These are phyloP conservation scores for Poecilobothrus nobilitatus DNA, from an alignment of 2,888 invertebrate genomes.

Conservation along the genomic window DNA sequence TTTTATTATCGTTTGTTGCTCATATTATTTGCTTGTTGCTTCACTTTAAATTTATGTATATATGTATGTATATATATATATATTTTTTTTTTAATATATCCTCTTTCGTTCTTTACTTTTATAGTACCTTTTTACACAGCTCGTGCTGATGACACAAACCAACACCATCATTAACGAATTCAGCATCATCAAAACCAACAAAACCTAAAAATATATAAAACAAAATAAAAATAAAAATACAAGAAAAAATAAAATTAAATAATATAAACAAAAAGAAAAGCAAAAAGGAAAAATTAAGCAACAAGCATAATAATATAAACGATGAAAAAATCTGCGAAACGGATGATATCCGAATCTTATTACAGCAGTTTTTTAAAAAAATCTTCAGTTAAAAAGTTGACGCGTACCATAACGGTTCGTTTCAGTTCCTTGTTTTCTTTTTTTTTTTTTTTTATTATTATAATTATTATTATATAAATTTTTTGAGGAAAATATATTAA, in stretches of 20 bases:
- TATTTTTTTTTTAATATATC: too few relatives aligned
- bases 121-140: too few relatives aligned
- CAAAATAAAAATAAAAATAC: background rate
- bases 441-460: background rate
- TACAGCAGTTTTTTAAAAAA: conserved; percentile 18
- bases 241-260: conserved; percentile 16
- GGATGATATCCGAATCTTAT: conserved; percentile 27
- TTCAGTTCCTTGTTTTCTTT: background rate
- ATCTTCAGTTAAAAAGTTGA: conserved; percentile 42
- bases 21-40: background rate
- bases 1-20: too few relatives aligned
- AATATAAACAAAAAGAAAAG: too few relatives aligned
- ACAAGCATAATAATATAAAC: conserved; percentile 9
- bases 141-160: background rate
- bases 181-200: background rate
- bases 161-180: background rate
- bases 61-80: too few relatives aligned
- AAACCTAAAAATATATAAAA: conserved; percentile 8
- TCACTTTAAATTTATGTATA: background rate
- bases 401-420: conserved; percentile 43
- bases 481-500: too few relatives aligned
- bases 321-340: conserved; percentile 21
- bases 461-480: too few relatives aligned
- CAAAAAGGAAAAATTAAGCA: conserved; percentile 10
- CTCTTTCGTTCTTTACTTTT: too few relatives aligned